Percentiles rank a stretch among this genome's conserved stretches.
Conservation (phyloP, 2,888 invertebrate species). For the Epistrophella euchroma region DNA sequence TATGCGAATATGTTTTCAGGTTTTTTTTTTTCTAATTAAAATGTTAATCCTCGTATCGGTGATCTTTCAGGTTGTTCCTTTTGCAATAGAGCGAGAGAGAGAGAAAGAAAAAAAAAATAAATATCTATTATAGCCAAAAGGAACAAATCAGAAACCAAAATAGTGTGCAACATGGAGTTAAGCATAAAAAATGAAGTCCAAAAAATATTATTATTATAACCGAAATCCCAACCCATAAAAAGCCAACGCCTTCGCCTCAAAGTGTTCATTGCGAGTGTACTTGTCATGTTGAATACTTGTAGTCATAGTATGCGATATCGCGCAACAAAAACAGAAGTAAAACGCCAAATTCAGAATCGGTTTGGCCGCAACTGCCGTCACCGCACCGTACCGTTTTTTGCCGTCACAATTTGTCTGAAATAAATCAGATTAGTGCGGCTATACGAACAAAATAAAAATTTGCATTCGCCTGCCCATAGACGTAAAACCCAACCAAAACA, state of each 20-base stretch:
- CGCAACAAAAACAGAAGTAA: constrained; percentile 69
- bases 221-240: constrained; percentile 70
- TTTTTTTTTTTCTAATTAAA: constrained; percentile 74
- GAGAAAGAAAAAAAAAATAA: background rate
- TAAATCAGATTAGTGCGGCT: constrained; percentile 73
- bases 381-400: constrained; percentile 22
- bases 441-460: constrained; percentile 43
- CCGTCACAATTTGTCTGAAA: constrained; percentile 73
- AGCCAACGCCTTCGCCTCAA: constrained; percentile 72
- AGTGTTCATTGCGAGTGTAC: constrained; percentile 49
- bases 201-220: constrained; percentile 61
- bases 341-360: constrained; percentile 58
- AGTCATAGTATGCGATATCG: constrained; percentile 18
- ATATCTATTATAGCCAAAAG: constrained; percentile 52
- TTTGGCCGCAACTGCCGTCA: background rate
- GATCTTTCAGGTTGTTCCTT: constrained; percentile 47
- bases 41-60: constrained; percentile 73
- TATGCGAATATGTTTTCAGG: background rate
- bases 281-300: constrained; percentile 71
- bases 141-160: constrained; percentile 25
- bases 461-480: constrained; percentile 66
- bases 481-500: constrained; percentile 32
- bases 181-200: constrained; percentile 41
- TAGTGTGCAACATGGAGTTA: constrained; percentile 37
- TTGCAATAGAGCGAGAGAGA: background rate